Evolutionary conservation across 2,113 vertebrate genomes (phyloP).

Genomic region (Labrus mixtus): DNA sequence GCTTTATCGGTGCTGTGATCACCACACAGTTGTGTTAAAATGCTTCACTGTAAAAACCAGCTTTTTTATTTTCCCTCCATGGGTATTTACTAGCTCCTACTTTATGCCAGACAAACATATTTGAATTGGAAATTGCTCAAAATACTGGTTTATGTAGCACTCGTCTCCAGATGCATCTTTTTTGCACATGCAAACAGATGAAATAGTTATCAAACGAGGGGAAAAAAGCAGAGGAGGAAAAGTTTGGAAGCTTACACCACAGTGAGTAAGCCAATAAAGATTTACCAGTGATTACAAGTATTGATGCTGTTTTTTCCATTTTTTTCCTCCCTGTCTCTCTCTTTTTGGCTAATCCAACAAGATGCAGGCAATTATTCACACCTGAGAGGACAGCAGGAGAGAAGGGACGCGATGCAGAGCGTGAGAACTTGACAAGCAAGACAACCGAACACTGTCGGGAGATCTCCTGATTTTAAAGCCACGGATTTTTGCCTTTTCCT

Average conservation of each 20-base stretch:
- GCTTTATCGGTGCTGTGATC: slow-evolving; percentile 31
- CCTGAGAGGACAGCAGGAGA: slow-evolving; percentile 32
- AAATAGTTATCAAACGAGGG: slow-evolving; percentile 19
- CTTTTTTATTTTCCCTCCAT: slow-evolving; percentile 14
- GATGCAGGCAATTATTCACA: slow-evolving; percentile 47
- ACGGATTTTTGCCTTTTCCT: not conserved
- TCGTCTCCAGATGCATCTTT: slow-evolving; percentile 20
- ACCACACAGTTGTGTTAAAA: slow-evolving; percentile 10
- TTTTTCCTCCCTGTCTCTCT: slow-evolving; percentile 9
- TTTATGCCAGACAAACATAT: slow-evolving; percentile 44
- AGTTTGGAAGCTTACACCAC: not conserved
- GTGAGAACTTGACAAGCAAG: slow-evolving; percentile 45
- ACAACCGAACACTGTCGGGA: slow-evolving; percentile 29
- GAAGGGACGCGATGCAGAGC: slow-evolving; percentile 10
- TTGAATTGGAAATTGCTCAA: slow-evolving; percentile 55
- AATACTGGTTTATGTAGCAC: slow-evolving; percentile 36
- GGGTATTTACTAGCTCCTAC: slow-evolving; percentile 24
- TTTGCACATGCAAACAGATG: slow-evolving; percentile 21
- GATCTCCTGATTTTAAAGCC: slow-evolving; percentile 30
- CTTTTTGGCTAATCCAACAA: slow-evolving; percentile 25
- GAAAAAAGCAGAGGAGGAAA: not conserved
- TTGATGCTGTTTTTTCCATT: not conserved
- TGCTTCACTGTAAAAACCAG: not conserved
- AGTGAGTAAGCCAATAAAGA: slow-evolving; percentile 8
- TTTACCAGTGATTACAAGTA: slow-evolving; percentile 9